phyloP scores from a whole-genome alignment of 2,888 invertebrate genomes.

The Agrypnus murinus region DNA sequence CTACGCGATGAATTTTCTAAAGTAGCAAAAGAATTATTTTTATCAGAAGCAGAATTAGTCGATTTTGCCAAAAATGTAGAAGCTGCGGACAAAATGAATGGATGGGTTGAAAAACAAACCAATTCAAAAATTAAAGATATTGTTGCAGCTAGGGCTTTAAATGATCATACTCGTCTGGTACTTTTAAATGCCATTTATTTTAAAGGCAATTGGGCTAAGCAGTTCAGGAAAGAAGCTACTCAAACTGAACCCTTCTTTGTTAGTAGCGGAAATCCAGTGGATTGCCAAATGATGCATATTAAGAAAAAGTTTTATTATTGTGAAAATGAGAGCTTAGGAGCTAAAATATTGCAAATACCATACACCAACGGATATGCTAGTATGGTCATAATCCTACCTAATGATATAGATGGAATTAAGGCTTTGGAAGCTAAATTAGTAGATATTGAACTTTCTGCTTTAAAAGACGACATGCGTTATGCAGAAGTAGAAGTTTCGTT shows the following conservation, averaged over 20 bases:
- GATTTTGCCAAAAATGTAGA: conserved; percentile 75
- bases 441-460: too few species aligned
- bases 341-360: conserved; percentile 80
- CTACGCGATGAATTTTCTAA: conserved; percentile 75
- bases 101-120: too few species aligned
- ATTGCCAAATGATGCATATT: conserved; percentile 79
- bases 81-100: too few species aligned
- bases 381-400: conserved; percentile 85
- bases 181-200: too few species aligned
- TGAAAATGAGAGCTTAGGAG: conserved; percentile 73
- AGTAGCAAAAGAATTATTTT: conserved; percentile 71
- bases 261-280: conserved; percentile 58
- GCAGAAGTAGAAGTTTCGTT: too few species aligned
- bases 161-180: conserved; percentile 71
- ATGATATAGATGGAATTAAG: conserved; percentile 78
- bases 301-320: conserved; percentile 74
- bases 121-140: too few species aligned
- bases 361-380: conserved; percentile 81
- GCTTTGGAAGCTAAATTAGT: conserved; percentile 71
- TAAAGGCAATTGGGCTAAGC: conserved; percentile 76
- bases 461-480: too few species aligned
- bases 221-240: conserved; percentile 78
- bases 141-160: conserved; percentile 72
- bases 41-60: conserved; percentile 71
- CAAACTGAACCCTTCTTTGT: conserved; percentile 78